These are phyloP conservation scores for Cathartes aura DNA, from an alignment of 2,113 vertebrate genomes.

Conservation along the genomic window DNA sequence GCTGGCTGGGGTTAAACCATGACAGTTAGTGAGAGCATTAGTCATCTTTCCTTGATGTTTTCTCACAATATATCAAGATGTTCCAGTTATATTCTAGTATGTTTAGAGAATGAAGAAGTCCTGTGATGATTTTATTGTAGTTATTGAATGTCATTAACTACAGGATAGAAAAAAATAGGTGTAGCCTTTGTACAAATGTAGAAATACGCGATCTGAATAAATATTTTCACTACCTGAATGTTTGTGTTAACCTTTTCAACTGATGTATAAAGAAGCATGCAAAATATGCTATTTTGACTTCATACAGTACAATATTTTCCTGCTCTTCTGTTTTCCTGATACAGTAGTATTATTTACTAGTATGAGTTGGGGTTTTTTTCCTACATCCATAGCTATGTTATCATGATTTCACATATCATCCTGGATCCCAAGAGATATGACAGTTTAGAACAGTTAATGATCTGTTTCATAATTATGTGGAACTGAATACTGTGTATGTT, in stretches of 20 bases:
- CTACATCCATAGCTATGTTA: not conserved
- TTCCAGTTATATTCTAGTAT: not conserved
- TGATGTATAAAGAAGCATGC: not conserved
- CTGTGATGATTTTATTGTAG: not conserved
- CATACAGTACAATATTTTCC: not conserved
- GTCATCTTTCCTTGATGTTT: not conserved
- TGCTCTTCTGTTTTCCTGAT: not conserved
- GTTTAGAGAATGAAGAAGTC: not conserved
- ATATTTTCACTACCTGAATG: not conserved
- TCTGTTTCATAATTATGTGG: not conserved
- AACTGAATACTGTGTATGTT: not conserved
- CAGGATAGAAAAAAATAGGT: not conserved
- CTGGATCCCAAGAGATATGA: not conserved
- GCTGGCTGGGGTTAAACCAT: too few species aligned
- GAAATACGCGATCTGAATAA: not conserved
- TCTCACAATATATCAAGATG: not conserved
- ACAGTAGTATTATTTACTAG: not conserved
- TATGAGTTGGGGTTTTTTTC: not conserved
- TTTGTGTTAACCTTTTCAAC: not conserved
- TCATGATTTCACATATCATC: not conserved
- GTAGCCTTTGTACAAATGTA: not conserved
- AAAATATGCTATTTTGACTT: not conserved
- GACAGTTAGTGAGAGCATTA: not conserved
- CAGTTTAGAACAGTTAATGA: slow-evolving; percentile 17
- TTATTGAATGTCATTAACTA: not conserved